Conservation (phyloP, 2,797 vertebrate species). For the Melanotaenia nigrans region DNA sequence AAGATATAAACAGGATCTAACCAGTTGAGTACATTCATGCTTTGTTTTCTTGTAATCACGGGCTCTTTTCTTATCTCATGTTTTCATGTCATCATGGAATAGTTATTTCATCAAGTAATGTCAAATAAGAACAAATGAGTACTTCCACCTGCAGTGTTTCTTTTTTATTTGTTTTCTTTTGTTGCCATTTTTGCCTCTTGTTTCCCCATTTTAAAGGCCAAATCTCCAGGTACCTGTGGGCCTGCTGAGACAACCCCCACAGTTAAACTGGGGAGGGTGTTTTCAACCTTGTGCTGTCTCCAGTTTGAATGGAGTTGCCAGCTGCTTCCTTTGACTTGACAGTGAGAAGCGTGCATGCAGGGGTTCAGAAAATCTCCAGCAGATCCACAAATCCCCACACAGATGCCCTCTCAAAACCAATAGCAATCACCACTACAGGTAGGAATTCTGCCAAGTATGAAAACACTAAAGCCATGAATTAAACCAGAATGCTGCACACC, state of each 20-base stretch:
- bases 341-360: slow-evolving; percentile 24
- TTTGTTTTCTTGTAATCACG: slow-evolving; percentile 17
- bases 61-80: neutral
- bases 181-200: slow-evolving; percentile 9
- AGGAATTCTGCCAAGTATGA: slow-evolving; percentile 32
- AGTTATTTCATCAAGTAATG: slow-evolving; percentile 1
- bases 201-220: slow-evolving; percentile 41
- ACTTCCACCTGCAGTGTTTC: neutral
- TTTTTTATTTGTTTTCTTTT: slow-evolving; percentile 8
- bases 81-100: slow-evolving; percentile 15
- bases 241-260: slow-evolving; percentile 36
- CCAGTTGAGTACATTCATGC: slow-evolving; percentile 7
- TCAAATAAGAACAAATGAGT: slow-evolving; percentile 2
- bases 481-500: neutral
- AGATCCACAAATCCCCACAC: slow-evolving; percentile 28
- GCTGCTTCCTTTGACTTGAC: slow-evolving; percentile 63
- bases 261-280: slow-evolving; percentile 46
- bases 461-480: slow-evolving; percentile 26
- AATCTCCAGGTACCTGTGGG: slow-evolving; percentile 12
- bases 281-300: slow-evolving; percentile 20
- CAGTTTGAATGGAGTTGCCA: slow-evolving; percentile 37
- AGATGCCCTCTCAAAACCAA: slow-evolving; percentile 22
- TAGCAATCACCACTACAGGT: slow-evolving; percentile 38
- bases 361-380: slow-evolving; percentile 46
- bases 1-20: slow-evolving; percentile 13